phyloP scores from a whole-genome alignment of 2,888 invertebrate species.

The Zeuzera pyrina region DNA sequence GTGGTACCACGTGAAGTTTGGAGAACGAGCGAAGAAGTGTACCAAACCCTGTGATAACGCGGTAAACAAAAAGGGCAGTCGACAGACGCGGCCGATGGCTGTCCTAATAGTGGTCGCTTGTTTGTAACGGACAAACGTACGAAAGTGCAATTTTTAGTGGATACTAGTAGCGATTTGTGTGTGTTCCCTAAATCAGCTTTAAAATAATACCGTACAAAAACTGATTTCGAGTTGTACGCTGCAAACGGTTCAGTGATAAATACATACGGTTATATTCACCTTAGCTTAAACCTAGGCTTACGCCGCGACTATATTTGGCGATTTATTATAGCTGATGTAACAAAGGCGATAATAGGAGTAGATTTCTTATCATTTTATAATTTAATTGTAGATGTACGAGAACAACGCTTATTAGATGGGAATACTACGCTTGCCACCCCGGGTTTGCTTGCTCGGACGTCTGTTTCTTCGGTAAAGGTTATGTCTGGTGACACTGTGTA shows the following conservation, averaged over 20 bases:
- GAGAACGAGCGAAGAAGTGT: too few relatives aligned
- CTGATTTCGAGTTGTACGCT: conserved; percentile 22
- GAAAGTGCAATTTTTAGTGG: too few relatives aligned
- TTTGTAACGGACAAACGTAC: too few relatives aligned
- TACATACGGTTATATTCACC: conserved; percentile 22
- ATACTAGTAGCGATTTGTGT: conserved; percentile 20
- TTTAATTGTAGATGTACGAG: conserved; percentile 23
- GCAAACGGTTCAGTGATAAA: conserved; percentile 26
- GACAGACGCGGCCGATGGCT: too few relatives aligned
- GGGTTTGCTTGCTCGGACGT: too few relatives aligned
- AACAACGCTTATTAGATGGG: conserved; percentile 16
- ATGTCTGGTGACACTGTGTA: conserved; percentile 7
- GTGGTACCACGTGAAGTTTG: too few relatives aligned
- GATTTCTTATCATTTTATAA: conserved; percentile 23
- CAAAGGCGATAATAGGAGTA: too few relatives aligned
- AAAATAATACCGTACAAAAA: conserved; percentile 11
- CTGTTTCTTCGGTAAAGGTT: too few relatives aligned
- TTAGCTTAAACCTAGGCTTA: conserved; percentile 23
- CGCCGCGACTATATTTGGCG: conserved; percentile 22
- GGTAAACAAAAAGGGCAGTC: too few relatives aligned
- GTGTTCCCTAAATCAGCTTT: conserved; percentile 16
- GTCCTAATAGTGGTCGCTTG: conserved; percentile 18
- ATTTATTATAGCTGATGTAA: too few relatives aligned
- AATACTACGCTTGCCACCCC: too few relatives aligned
- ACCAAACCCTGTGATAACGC: too few relatives aligned